A percentile compares a stretch with the other conserved stretches of the same genome.
These are phyloP conservation scores for Sepioteuthis lessoniana DNA, from an alignment of 2,888 invertebrate species.

Conservation along the genomic window DNA sequence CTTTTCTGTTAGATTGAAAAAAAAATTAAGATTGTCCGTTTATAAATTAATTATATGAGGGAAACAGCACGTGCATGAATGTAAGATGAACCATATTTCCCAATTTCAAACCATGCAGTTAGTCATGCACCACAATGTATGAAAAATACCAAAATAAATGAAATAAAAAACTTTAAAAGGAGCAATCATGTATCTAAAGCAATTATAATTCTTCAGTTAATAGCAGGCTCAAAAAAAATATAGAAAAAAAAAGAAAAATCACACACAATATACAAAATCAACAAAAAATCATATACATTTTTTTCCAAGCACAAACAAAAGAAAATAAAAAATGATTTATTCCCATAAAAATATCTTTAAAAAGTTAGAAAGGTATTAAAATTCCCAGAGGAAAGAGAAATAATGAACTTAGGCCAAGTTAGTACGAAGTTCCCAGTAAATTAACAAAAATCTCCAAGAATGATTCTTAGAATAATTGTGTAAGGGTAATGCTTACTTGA, in stretches of 20 bases:
- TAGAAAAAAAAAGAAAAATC: not conserved
- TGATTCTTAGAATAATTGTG: not conserved
- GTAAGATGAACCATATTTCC: not conserved
- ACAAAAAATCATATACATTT: not conserved
- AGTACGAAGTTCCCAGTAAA: not conserved
- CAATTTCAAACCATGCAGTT: not conserved
- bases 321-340: no score
- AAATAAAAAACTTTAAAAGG: not conserved
- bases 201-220: not conserved
- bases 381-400: not conserved
- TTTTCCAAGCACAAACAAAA: no score
- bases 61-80: constrained; percentile 20
- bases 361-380: not conserved
- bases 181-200: not conserved
- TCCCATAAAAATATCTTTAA: not conserved
- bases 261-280: not conserved
- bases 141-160: not conserved
- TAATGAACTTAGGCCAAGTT: not conserved
- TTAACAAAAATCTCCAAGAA: not conserved
- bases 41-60: not conserved
- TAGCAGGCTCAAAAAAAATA: not conserved
- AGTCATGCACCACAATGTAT: constrained; percentile 3
- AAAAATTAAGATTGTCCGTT: not conserved
- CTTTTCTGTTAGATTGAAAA: not conserved
- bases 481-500: not conserved